Base-by-base conservation (phyloP, 2,888 invertebrate species). In the Phyllotreta striolata region DNA sequence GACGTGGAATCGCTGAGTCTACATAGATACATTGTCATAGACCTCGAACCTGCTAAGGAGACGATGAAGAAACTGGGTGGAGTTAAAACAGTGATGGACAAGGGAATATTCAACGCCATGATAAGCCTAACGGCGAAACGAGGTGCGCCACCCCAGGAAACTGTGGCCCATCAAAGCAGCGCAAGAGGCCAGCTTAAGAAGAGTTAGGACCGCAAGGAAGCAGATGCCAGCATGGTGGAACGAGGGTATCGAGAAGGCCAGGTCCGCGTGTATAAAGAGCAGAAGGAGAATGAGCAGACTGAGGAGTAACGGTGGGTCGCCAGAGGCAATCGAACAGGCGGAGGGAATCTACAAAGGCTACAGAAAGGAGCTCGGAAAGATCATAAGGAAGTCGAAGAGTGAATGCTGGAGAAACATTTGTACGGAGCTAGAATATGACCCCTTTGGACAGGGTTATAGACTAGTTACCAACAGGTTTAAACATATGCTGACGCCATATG, bases 151-250 rank as follows among this genome's bases (percentile, higher is more conserved):
- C n/a, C n/a, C n/a, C n/a, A n/a, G n/a, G n/a, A n/a, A n/a, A n/a
- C n/a, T n/a, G n/a, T n/a, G n/a, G n/a, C n/a, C n/a, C n/a, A 41
- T 59, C 10, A 56, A 38, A 41, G 6, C 24, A 3, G 41, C 10
- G 12, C 43, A 56, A 34, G 24, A 49, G 2, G 38, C 4, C 10
- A 14, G 35, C 9, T 7, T 12, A 10, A 56, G 41, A 34, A 35
- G 24, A 5, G 8, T 9, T 8, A 35, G 9, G 4, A 47, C 6
- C 7, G 8, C 24, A 9, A 10, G 12, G 4, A 40, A 12, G 47
- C 8, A 4, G 40, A 44, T 46, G 39, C 62, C 55, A 10, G 47
- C 35, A 3, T 62, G 62, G 62, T 62, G 55, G 55, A 62, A 38
- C 7, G 47, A 14, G 6, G 24, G 47, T 1, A 47, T 62, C 6